These are phyloP conservation scores for Stichodactyla mertensii DNA, from an alignment of 64 coral and sea anemone species.

Conservation along the genomic window DNA sequence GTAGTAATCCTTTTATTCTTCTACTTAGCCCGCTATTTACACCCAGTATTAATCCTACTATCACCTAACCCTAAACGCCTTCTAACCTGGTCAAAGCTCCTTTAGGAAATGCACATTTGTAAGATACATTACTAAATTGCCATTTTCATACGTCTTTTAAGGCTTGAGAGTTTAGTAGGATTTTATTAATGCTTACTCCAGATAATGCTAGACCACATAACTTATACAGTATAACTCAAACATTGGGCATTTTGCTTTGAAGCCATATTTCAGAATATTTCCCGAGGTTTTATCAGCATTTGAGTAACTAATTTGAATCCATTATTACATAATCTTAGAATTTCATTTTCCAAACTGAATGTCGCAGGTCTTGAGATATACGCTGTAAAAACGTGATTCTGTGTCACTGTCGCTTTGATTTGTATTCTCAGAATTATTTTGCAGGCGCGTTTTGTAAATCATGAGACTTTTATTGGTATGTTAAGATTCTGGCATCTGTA, in stretches of 20 bases:
- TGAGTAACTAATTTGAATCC: too few species aligned
- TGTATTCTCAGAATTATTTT: too few species aligned
- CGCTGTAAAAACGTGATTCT: too few species aligned
- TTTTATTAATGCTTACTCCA: background rate
- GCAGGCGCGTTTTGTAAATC: background rate
- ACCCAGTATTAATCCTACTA: background rate
- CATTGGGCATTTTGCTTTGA: background rate
- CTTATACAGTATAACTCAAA: background rate
- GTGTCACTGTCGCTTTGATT: too few species aligned
- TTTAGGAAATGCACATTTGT: background rate
- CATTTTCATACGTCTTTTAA: background rate
- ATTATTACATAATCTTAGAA: too few species aligned
- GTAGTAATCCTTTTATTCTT: constrained; percentile 10
- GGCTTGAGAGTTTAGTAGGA: background rate
- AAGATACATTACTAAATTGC: background rate
- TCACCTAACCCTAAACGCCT: background rate
- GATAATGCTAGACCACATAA: background rate
- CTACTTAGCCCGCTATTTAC: constrained; percentile 1
- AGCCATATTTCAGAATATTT: background rate
- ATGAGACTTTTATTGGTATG: background rate
- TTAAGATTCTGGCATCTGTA: background rate
- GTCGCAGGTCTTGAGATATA: too few species aligned
- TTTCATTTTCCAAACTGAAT: too few species aligned
- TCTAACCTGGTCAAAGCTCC: background rate
- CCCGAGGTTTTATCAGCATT: background rate